Base-by-base conservation (phyloP, 37 sponge, comb jelly and placozoan genomes). In the Mnemiopsis leidyi region DNA sequence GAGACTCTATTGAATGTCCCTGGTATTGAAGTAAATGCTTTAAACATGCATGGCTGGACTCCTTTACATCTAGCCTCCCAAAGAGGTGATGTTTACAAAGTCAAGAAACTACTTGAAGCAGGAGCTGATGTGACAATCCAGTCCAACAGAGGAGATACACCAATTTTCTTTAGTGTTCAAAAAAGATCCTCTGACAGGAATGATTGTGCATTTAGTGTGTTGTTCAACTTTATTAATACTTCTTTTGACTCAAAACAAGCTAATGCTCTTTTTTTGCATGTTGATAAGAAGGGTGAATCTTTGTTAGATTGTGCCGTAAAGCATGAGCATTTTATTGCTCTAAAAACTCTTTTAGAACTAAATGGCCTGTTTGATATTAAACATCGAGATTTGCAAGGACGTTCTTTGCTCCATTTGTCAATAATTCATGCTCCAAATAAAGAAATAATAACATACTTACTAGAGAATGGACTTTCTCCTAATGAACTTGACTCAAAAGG, bases 11-110 rank as follows among this genome's bases (percentile, higher is more conserved):
- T 85, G 20, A 0, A 13, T 13, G 90, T 39, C 3, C 25, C 24
- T 29, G 90, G 29, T 23, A 5, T 85, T 23, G 61, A 36, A 2
- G 90, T 85, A 28, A 85, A 39, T 37, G 61, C 61, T 2, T 3
- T 33, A 2, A 85, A 85, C 90, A 40, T 85, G 40, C 90, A 40
- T 26, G 90, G 90, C 7, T 85, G 90, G 90, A 36, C 90, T n/a
- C 90, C 90, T 26, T 28, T 85, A 0, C 90, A 85, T 37, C 1
- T 85, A n/a, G 40, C 90, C 5, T 39, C 90, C 0, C 40, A 40
- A 26, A 40, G 35, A 38, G 90, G 90, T 9, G 90, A 85, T 37
- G 36, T 37, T 2, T 85, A 85, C 48, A 85, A 85, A 26, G 90
- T 85, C 0, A 37, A 29, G 25, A 1, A 21, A 37, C 23, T 85